phyloP scores from a whole-genome alignment of 2,888 invertebrate genomes.

The Eristalis pertinax region DNA sequence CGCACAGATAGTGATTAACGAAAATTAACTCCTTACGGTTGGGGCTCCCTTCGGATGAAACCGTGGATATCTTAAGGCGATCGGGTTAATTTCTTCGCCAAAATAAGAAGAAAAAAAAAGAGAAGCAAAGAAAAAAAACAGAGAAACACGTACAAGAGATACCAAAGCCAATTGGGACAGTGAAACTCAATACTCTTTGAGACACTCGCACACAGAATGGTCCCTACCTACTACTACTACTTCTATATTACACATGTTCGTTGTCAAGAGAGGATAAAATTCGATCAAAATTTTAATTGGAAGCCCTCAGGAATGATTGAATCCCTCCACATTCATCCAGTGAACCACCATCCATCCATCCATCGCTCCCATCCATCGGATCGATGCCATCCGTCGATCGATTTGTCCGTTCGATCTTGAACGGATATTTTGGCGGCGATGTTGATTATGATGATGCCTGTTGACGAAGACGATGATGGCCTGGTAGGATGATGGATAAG shows the following conservation, averaged over 20 bases:
- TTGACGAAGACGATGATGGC: conserved; percentile 78
- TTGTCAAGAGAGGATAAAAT: conserved; percentile 77
- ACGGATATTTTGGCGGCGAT: conserved; percentile 68
- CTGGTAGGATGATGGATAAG: conserved; percentile 73
- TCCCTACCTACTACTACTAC: conserved; percentile 43
- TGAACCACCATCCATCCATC: conserved; percentile 70
- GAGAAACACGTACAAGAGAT: conserved; percentile 20
- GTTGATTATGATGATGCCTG: conserved; percentile 68
- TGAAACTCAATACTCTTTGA: conserved; percentile 63
- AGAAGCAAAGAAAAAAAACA: conserved; percentile 5
- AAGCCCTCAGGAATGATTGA: conserved; percentile 81
- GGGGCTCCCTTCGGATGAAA: conserved; percentile 55
- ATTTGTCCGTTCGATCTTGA: conserved; percentile 63
- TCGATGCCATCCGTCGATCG: conserved; percentile 43
- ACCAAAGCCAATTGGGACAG: conserved; percentile 61
- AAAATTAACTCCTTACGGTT: conserved; percentile 69
- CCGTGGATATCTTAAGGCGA: conserved; percentile 70
- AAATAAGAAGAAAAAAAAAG: conserved; percentile 17
- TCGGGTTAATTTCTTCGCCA: conserved; percentile 66
- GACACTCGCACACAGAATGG: conserved; percentile 48
- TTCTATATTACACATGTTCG: conserved; percentile 65
- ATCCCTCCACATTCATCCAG: conserved; percentile 73
- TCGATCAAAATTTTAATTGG: conserved; percentile 82
- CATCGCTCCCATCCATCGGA: conserved; percentile 10
- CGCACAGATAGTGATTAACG: conserved; percentile 70